These are phyloP conservation scores for Mamestra brassicae DNA, from an alignment of 2,888 invertebrate genomes.

Conservation along the genomic window DNA sequence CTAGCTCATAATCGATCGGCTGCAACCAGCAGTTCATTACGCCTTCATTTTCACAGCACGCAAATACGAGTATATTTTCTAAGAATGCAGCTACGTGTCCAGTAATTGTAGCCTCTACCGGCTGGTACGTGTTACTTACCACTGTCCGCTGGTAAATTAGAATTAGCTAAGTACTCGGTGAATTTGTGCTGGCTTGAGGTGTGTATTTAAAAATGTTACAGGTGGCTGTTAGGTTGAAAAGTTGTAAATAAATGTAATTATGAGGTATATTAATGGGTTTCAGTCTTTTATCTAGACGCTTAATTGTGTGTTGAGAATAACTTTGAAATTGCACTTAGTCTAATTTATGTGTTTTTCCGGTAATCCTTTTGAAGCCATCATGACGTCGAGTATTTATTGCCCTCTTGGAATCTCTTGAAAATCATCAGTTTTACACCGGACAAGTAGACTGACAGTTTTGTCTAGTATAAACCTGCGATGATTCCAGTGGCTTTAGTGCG, in stretches of 20 bases:
- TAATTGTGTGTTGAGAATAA: slow-evolving; percentile 6
- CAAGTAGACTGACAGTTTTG: too few species aligned
- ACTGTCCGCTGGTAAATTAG: slow-evolving; percentile 18
- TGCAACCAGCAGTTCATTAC: slow-evolving; percentile 52
- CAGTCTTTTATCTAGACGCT: slow-evolving; percentile 5
- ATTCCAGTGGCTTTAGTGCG: too few species aligned
- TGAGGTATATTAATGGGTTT: background rate
- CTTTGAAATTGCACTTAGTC: slow-evolving; percentile 5
- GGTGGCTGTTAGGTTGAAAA: slow-evolving; percentile 3
- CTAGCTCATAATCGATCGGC: slow-evolving; percentile 55
- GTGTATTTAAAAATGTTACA: background rate
- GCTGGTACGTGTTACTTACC: slow-evolving; percentile 51
- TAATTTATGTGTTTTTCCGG: background rate
- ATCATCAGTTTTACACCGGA: too few species aligned
- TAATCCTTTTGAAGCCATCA: too few species aligned
- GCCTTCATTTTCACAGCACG: slow-evolving; percentile 58
- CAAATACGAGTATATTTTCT: slow-evolving; percentile 63
- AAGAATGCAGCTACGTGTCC: slow-evolving; percentile 63
- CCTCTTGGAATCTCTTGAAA: too few species aligned
- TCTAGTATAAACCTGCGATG: too few species aligned
- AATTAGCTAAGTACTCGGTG: slow-evolving; percentile 32
- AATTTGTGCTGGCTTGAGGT: slow-evolving; percentile 10
- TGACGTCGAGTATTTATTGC: too few species aligned
- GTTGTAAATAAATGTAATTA: slow-evolving; percentile 1
- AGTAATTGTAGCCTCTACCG: slow-evolving; percentile 46